Base-by-base conservation (phyloP, 2,113 vertebrate species). In the Circaetus gallicus region DNA sequence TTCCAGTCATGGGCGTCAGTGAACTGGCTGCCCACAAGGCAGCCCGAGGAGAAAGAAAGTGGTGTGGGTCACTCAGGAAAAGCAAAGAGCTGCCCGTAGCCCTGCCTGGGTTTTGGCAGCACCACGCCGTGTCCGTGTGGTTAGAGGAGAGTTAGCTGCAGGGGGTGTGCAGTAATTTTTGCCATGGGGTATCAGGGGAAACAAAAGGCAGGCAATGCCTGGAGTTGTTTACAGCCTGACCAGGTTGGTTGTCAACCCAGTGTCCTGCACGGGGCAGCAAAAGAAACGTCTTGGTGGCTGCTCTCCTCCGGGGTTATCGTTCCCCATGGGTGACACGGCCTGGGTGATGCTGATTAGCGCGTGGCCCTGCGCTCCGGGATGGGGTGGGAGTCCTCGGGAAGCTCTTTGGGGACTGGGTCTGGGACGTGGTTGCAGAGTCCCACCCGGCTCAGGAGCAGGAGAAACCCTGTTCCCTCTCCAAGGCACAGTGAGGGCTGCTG, bases 41-140 rank as follows among this genome's bases (percentile, higher is more conserved):
- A 89, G 45, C 74, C 52, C 12, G 18, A 76, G 43, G 42, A 82
- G 70, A 66, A 80, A 71, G 22, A 40, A 89, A n/a, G 43, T 19
- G 25, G 3, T 50, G 31, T 52, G 61, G 28, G 47, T 61, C 59
- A 28, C 14, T 70, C 22, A 24, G 34, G 24, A 81, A 84, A 87
- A 59, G 24, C 59, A 71, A 78, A 80, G n/a, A 63, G 22, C 53
- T 76, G 49, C 42, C 62, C 61, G 45, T 40, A 73, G 24, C 36
- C 19, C 14, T 58, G 10, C 42, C 59, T 88, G 80, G 25, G 32
- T 65, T 89, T 79, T 73, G 71, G 65, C 67, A 93, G 70, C 63
- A 38, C 40, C 36, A 4, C 32, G 29, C 6, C 2, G 0, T 1
- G 4, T 26, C 43, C 0, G 0, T 59, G 82, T 40, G 43, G 59